These are phyloP conservation scores for Papilio polytes DNA, from an alignment of 1,140 invertebrate species.

Conservation along the genomic window DNA sequence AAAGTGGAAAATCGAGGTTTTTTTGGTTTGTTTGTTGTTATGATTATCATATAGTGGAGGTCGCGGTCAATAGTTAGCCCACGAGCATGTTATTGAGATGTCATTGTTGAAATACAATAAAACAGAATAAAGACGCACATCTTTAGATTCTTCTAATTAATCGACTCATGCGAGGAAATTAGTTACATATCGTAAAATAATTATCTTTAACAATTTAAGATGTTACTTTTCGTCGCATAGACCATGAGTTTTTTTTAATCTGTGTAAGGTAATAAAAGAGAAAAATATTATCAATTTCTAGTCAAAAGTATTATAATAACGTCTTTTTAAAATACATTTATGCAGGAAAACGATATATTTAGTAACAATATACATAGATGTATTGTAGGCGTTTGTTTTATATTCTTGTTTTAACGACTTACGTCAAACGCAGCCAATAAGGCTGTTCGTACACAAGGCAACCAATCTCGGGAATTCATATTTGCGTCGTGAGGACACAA, in stretches of 20 bases:
- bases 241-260: too few relatives aligned
- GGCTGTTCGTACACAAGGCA: too few relatives aligned
- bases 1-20: constrained; percentile 30
- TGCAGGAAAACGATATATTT: not conserved
- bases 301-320: too few relatives aligned
- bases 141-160: not conserved
- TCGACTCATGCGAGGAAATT: too few relatives aligned
- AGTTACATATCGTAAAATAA: too few relatives aligned
- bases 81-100: not conserved
- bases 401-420: constrained; percentile 17
- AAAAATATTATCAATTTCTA: too few relatives aligned
- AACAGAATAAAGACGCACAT: not conserved
- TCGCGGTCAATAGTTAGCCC: constrained; percentile 23
- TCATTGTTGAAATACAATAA: not conserved
- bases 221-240: too few relatives aligned
- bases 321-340: too few relatives aligned
- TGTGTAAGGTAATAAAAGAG: too few relatives aligned
- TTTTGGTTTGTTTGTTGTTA: constrained; percentile 25
- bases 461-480: too few relatives aligned
- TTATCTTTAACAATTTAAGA: too few relatives aligned
- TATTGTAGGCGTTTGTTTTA: not conserved
- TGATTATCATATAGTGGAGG: constrained; percentile 32
- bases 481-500: not conserved
- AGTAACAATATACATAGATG: not conserved
- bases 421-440: not conserved